Base-by-base conservation (phyloP, 2,888 invertebrate species). In the Hypercompe scribonia region DNA sequence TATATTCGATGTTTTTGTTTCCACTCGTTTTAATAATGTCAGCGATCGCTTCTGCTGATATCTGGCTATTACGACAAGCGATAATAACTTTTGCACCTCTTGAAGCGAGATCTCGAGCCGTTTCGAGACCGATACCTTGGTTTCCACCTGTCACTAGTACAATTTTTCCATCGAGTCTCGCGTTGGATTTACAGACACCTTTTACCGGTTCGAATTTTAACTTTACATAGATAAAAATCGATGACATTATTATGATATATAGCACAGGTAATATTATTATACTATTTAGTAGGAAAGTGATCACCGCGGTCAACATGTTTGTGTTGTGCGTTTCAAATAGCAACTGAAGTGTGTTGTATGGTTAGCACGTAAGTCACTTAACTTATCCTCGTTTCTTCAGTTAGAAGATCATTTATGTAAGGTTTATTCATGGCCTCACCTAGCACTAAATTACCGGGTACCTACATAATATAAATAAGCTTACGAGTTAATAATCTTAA, bases 111-210 rank as follows among this genome's bases (percentile, higher is more conserved):
- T 97, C 97, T 74, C 94, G 93, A 0, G 96, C 97, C 0, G 97
- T 97, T 92, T 98, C 98, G 87, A 97, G 96, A 2, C 98, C 98
- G 74, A 98, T 98, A 4, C 98, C 98, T 1, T 97, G 97, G 90
- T 98, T 98, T 0, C 97, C 97, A 13, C 98, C 98, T 0, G 98
- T 98, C 13, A 98, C 94, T 61, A 98, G 96, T 0, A 96, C 96
- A 65, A 97, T 94, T 96, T 97, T 97, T 63, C 96, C 96, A 3
- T 90, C 76, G 4, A 95, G 77, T 50, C 88, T 86, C 0, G 81
- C 87, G 54, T 87, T 87, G 65, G 93, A 93, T 70, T 80, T 90
- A 78, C 94, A 94, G 28, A 87, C 86, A 34, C 89, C 87, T 75
- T 89, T 78, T 8, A 78, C 67, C 0, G 73, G 77, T 73, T 84